phyloP scores from a whole-genome alignment of 2,113 vertebrate genomes.

The Aegithalos caudatus region DNA sequence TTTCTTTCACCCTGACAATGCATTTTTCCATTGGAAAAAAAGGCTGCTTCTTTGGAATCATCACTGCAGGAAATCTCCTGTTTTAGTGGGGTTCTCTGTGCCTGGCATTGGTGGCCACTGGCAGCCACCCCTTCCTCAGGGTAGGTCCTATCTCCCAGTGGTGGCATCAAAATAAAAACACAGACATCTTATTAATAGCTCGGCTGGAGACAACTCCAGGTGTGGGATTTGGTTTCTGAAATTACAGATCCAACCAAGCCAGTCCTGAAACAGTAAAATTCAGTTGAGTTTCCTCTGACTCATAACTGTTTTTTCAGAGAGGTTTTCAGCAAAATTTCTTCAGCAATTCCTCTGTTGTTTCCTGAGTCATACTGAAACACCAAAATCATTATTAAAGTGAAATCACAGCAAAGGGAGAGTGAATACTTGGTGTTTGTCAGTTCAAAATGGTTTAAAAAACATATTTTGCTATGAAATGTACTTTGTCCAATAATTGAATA shows the following conservation, averaged over 20 bases:
- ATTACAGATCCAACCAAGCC: neutral
- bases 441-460: neutral
- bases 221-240: constrained; percentile 14
- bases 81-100: neutral
- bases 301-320: constrained; percentile 9
- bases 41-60: neutral
- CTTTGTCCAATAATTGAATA: neutral
- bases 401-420: neutral
- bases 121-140: neutral
- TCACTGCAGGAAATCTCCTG: neutral
- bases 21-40: neutral
- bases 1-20: neutral
- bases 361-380: constrained; percentile 44
- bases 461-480: neutral
- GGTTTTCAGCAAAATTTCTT: constrained; percentile 24
- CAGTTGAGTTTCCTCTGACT: constrained; percentile 1
- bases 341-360: constrained; percentile 16
- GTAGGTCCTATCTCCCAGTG: neutral
- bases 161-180: neutral
- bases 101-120: neutral
- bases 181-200: neutral
- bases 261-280: neutral
- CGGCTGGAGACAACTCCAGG: neutral
- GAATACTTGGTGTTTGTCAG: neutral
- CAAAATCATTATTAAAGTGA: neutral